Evolutionary conservation across 1,140 invertebrate species (phyloP).

Genomic region (Ditylenchus dipsaci): DNA sequence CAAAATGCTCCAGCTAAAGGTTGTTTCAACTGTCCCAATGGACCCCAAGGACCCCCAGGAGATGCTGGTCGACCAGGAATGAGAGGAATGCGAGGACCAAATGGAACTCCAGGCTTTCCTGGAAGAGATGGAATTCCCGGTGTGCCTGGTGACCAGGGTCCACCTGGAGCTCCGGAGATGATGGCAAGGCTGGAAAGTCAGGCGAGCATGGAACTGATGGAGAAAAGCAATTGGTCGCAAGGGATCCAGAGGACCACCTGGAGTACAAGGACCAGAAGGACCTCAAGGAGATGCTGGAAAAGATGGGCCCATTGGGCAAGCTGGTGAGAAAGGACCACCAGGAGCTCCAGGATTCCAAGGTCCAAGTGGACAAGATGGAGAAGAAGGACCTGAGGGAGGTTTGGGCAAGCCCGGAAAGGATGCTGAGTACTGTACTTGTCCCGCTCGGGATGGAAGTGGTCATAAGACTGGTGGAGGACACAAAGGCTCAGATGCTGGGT

Average conservation of each 20-base stretch:
- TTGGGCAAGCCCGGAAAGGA: constrained; percentile 3
- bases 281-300: constrained; percentile 34
- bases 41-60: constrained; percentile 29
- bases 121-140: constrained; percentile 34
- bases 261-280: constrained; percentile 33
- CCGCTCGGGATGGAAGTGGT: constrained; percentile 7
- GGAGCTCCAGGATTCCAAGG: constrained; percentile 37
- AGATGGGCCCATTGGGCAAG: constrained; percentile 34
- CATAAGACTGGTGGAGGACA: constrained; percentile 5
- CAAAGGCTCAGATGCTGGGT: background rate
- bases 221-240: constrained; percentile 42
- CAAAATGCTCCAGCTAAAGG: constrained; percentile 37
- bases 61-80: constrained; percentile 34
- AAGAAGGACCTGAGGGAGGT: constrained; percentile 34
- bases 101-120: constrained; percentile 36
- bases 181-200: constrained; percentile 28
- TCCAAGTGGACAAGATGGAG: constrained; percentile 38
- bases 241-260: constrained; percentile 37
- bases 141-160: constrained; percentile 32
- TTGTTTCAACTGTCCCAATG: constrained; percentile 34
- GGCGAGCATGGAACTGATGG: constrained; percentile 38
- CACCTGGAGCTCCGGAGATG: constrained; percentile 23
- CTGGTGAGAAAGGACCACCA: constrained; percentile 30
- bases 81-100: constrained; percentile 42
- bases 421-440: constrained; percentile 18